Conservation (phyloP, 2,888 invertebrate species). For the Chelonus formosanus region DNA sequence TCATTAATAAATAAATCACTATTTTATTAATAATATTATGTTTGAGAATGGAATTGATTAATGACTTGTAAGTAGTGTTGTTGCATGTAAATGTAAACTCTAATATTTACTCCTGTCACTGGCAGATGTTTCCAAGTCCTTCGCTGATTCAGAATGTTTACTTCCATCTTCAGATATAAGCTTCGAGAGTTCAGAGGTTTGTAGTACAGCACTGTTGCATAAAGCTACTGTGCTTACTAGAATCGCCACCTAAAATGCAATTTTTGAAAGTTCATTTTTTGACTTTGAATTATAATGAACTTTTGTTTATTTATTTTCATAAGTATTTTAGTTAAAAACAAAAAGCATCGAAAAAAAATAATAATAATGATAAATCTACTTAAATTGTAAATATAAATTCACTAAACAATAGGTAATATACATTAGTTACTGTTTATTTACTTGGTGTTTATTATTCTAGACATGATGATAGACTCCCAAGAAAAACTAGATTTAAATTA, state of each 20-base stretch:
- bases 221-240: slow-evolving; percentile 42
- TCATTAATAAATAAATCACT: no score
- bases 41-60: neutral
- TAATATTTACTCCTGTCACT: slow-evolving; percentile 53
- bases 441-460: no score
- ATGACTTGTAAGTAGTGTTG: neutral
- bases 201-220: slow-evolving; percentile 42
- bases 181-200: slow-evolving; percentile 41
- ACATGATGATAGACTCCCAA: no score
- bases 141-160: slow-evolving; percentile 36
- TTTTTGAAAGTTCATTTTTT: neutral
- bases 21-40: neutral
- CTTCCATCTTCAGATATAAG: slow-evolving; percentile 25
- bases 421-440: no score
- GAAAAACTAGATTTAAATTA: no score
- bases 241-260: slow-evolving; percentile 42
- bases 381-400: no score
- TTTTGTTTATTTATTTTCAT: slow-evolving; percentile 9
- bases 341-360: no score
- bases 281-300: slow-evolving; percentile 6
- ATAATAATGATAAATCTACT: no score
- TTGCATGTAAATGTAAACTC: slow-evolving; percentile 12
- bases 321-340: slow-evolving; percentile 5
- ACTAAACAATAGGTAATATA: no score
- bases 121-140: slow-evolving; percentile 50